These are phyloP conservation scores for Leptocoma aspasia DNA, from an alignment of 2,113 vertebrate genomes.

Conservation along the genomic window DNA sequence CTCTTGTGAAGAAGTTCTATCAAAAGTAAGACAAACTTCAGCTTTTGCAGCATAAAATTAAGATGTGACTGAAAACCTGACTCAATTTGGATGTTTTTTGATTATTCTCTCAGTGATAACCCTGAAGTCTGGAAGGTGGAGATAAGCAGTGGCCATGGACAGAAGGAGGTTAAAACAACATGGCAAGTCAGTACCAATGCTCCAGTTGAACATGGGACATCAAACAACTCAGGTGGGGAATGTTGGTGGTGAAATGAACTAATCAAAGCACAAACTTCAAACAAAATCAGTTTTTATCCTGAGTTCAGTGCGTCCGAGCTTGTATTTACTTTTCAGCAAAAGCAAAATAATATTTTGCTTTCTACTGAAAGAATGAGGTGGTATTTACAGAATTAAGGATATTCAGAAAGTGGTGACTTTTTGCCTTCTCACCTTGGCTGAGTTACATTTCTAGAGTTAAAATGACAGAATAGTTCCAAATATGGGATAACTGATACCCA, in stretches of 20 bases:
- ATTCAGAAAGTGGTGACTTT: background rate
- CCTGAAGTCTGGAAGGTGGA: conserved; percentile 86
- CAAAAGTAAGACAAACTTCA: conserved; percentile 78
- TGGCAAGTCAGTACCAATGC: conserved; percentile 82
- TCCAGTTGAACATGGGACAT: conserved; percentile 77
- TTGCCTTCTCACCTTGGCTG: background rate
- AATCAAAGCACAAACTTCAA: background rate
- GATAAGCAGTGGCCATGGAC: conserved; percentile 80
- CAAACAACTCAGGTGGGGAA: conserved; percentile 71
- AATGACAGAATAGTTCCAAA: background rate
- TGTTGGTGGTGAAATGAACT: background rate
- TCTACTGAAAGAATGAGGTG: background rate
- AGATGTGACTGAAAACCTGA: background rate
- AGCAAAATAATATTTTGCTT: background rate
- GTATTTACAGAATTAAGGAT: background rate
- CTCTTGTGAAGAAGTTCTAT: conserved; percentile 84
- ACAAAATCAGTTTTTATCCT: background rate
- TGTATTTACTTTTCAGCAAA: background rate
- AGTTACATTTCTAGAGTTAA: background rate
- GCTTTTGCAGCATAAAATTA: background rate
- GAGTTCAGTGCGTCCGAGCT: background rate
- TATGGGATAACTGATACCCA: background rate
- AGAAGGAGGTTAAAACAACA: conserved; percentile 82
- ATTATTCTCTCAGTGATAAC: conserved; percentile 73
- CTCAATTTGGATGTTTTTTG: background rate